phyloP scores from a whole-genome alignment of 1,140 invertebrate genomes.

The Lordiphosa stackelbergi region DNA sequence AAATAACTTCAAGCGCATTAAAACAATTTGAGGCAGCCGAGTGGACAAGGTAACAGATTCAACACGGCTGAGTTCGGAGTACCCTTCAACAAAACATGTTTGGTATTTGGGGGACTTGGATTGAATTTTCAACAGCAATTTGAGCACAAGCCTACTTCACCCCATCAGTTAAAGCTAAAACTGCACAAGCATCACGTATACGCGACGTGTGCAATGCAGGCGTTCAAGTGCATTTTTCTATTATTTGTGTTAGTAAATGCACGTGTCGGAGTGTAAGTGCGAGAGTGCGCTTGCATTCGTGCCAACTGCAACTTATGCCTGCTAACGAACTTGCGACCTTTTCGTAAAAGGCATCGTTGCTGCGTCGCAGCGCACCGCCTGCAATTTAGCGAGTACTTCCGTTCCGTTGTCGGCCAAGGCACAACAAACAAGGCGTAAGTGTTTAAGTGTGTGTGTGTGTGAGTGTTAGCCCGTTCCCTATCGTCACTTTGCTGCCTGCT shows the following conservation, averaged over 20 bases:
- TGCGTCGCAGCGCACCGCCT: conserved; percentile 5
- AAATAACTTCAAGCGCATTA: conserved; percentile 47
- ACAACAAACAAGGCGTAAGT: conserved; percentile 13
- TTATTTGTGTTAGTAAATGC: neutral
- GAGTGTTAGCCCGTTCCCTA: conserved; percentile 4
- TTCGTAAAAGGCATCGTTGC: conserved; percentile 22
- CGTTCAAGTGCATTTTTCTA: conserved; percentile 32
- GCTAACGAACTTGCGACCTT: conserved; percentile 51
- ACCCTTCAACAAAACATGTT: neutral
- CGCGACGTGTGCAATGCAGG: conserved; percentile 38
- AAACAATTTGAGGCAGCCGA: conserved; percentile 55
- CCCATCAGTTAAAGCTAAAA: conserved; percentile 13
- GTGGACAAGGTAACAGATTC: conserved; percentile 34
- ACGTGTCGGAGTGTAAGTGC: conserved; percentile 6
- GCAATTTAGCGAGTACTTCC: conserved; percentile 48
- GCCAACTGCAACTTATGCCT: conserved; percentile 25
- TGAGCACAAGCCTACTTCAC: neutral
- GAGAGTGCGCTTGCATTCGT: conserved; percentile 13
- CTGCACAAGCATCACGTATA: conserved; percentile 50
- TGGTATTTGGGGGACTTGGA: neutral
- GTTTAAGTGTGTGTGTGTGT: conserved; percentile 12
- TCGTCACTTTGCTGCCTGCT: conserved; percentile 17
- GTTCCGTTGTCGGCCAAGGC: conserved; percentile 10
- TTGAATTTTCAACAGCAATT: no score
- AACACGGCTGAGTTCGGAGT: conserved; percentile 9